Evolutionary conservation across 1,140 invertebrate species (phyloP), one percentile per base, ranked within the genome.

Genomic region (Tetramorium simillimum): DNA sequence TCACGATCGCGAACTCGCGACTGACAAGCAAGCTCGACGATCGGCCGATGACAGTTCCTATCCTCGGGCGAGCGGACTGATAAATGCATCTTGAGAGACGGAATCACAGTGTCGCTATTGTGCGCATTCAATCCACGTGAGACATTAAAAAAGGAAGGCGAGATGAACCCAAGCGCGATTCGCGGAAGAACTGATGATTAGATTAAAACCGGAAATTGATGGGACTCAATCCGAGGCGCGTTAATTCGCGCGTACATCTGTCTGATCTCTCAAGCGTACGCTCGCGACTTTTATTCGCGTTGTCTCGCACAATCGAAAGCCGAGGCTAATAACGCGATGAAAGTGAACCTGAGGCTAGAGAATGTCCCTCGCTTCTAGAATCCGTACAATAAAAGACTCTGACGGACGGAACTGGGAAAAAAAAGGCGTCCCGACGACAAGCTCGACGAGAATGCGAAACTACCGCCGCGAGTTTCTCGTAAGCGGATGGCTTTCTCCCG

Each of bases 1-100:
- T 46, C 49, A 60, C 21, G 58, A 14, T 46, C 49, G 65, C 28
- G 46, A 14, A 63, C 24, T 53, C 49, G 43, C 78, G 24, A 76
- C 56, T 70, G 37, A 76, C 65, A 56, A 56, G 86, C 84, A 87
- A 87, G 89, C 80, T 87, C 78, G 62, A 88, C 77, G 89, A 89
- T 87, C 14, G 65, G 21, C 14, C 14, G 40, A 43, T 53, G 69
- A 56, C 53, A 49, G 53, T 60, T 60, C 7, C 18, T 82, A 58
- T n/a, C 21, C 51, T 28, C 76, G 51, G 18, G 37, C 18, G 18
- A 6, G 6, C n/a, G 43, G 28, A n/a, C 10, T 56, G n/a, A 81
- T 81, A 70, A 70, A 70, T 69, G 46, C 46, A 70, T 81, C 77
- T 70, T 33, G 33, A 53, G 14, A 53, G 51, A 51, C 33, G 33